Evolutionary conservation across 2,797 vertebrate genomes (phyloP).

Genomic region (Hydrolagus colliei): DNA sequence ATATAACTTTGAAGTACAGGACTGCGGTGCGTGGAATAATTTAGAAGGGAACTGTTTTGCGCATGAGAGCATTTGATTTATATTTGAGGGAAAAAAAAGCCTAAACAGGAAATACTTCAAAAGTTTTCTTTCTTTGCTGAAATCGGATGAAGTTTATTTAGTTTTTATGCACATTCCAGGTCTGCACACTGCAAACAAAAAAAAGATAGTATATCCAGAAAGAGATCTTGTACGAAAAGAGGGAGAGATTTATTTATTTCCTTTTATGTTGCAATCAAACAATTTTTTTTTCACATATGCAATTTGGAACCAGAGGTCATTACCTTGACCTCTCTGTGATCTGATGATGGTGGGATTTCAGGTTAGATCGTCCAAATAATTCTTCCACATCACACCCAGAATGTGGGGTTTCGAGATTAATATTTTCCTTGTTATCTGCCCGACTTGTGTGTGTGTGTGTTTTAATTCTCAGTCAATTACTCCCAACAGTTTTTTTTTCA

Average conservation of each 20-base stretch:
- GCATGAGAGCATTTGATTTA: conserved; percentile 26
- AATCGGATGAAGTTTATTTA: conserved; percentile 92
- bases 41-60: conserved; percentile 24
- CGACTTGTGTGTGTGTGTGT: no score
- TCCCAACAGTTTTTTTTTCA: no score
- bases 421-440: no score
- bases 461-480: no score
- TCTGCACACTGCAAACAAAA: conserved; percentile 57
- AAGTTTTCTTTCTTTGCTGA: conserved; percentile 66
- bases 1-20: background rate
- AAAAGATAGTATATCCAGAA: conserved; percentile 18
- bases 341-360: conserved; percentile 4
- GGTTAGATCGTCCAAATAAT: background rate
- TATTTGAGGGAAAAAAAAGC: background rate
- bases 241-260: conserved; percentile 25
- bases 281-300: conserved; percentile 5
- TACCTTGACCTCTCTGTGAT: conserved; percentile 9
- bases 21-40: conserved; percentile 19
- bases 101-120: conserved; percentile 66
- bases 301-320: background rate
- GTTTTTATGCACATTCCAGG: conserved; percentile 89
- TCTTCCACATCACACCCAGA: background rate
- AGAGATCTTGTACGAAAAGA: conserved; percentile 5
- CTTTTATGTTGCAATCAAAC: conserved; percentile 26
- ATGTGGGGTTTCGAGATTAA: background rate